phyloP scores from a whole-genome alignment of 2,888 invertebrate genomes.

The Lithophane socia region DNA sequence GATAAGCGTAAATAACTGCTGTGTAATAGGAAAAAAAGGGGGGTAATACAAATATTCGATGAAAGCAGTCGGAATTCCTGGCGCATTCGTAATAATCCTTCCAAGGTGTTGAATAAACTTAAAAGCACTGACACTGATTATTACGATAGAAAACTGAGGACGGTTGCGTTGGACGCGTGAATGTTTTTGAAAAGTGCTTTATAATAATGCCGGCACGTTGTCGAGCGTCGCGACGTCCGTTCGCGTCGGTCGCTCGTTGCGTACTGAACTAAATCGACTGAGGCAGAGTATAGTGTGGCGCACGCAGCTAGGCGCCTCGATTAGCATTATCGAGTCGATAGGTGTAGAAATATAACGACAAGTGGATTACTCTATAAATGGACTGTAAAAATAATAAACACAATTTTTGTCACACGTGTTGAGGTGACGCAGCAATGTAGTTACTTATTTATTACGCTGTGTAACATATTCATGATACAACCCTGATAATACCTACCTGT shows the following conservation, averaged over 20 bases:
- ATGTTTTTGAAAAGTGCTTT: conserved; percentile 73
- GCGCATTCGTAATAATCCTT: conserved; percentile 61
- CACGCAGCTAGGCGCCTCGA: conserved; percentile 80
- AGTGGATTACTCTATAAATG: conserved; percentile 61
- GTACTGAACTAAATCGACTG: conserved; percentile 84
- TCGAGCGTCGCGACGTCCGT: conserved; percentile 73
- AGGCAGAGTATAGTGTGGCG: conserved; percentile 81
- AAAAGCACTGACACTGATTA: conserved; percentile 72
- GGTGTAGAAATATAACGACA: conserved; percentile 68
- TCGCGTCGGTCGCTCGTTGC: conserved; percentile 77
- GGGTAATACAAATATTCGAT: conserved; percentile 60
- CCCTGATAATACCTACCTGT: neutral
- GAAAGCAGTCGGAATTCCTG: conserved; percentile 64
- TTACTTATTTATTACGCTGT: conserved; percentile 12
- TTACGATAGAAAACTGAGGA: conserved; percentile 78
- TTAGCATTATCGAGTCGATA: conserved; percentile 82
- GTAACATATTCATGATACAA: conserved; percentile 18
- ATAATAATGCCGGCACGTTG: conserved; percentile 76
- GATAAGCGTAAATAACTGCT: conserved; percentile 66
- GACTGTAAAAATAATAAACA: conserved; percentile 45
- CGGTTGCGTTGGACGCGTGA: conserved; percentile 81
- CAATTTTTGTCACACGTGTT: conserved; percentile 43
- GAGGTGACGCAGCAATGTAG: conserved; percentile 17
- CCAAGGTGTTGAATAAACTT: conserved; percentile 68
- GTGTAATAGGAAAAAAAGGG: conserved; percentile 54